Percentiles rank a stretch among this genome's conserved stretches.
phyloP scores from a whole-genome alignment of 2,113 vertebrate genomes.

The Plecotus auritus region DNA sequence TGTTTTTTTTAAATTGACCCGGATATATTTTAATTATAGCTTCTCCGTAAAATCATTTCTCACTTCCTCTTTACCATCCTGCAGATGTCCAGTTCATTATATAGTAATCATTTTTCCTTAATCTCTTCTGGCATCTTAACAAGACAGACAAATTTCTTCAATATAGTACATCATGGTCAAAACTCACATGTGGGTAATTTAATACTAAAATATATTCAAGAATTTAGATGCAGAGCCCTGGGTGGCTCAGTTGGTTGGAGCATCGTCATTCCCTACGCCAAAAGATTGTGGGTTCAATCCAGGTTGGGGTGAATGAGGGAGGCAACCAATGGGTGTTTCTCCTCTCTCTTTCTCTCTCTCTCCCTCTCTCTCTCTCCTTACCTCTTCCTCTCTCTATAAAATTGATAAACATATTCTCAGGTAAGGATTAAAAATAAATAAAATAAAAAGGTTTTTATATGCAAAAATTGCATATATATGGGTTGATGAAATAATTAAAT shows the following conservation, averaged over 20 bases:
- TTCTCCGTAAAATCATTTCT: neutral
- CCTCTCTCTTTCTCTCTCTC: too few species aligned
- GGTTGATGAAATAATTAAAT: neutral
- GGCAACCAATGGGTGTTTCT: too few species aligned
- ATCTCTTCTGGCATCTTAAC: slow-evolving; percentile 24
- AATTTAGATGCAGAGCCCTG: neutral
- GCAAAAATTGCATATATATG: too few species aligned
- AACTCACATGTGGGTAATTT: slow-evolving; percentile 3
- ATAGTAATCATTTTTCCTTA: neutral
- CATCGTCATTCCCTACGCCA: too few species aligned
- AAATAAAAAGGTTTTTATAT: too few species aligned
- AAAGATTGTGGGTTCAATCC: too few species aligned
- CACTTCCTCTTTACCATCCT: neutral
- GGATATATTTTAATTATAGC: neutral
- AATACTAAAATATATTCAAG: slow-evolving; percentile 22
- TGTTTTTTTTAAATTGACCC: neutral
- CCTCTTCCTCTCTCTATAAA: too few species aligned
- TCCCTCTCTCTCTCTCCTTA: too few species aligned
- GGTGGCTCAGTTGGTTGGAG: too few species aligned
- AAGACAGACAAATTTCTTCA: slow-evolving; percentile 10
- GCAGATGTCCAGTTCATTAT: neutral
- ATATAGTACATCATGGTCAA: neutral
- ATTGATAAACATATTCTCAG: too few species aligned
- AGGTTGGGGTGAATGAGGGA: too few species aligned
- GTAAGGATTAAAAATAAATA: too few species aligned